Percentiles rank a stretch among this genome's conserved stretches.
Conservation (phyloP, 2,888 invertebrate species). For the Lasioglossum oenotherae region DNA sequence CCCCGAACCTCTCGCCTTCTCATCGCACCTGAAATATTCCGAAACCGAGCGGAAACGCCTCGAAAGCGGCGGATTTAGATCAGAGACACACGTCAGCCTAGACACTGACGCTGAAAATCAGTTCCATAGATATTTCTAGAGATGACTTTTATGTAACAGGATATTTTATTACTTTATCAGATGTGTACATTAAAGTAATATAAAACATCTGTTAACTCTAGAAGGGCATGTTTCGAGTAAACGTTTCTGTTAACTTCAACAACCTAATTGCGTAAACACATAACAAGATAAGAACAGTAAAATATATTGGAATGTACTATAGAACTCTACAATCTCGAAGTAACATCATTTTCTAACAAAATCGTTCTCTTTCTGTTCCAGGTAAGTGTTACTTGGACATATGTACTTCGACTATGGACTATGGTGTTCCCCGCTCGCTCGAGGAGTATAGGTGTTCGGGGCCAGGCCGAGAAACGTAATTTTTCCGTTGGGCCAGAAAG, state of each 20-base stretch:
- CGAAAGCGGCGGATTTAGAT: background rate
- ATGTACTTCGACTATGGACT: too few species aligned
- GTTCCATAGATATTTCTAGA: too few species aligned
- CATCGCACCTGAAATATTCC: background rate
- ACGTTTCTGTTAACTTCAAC: too few species aligned
- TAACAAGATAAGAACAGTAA: background rate
- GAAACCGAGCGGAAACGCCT: background rate
- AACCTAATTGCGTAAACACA: too few species aligned
- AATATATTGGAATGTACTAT: background rate
- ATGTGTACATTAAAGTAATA: too few species aligned
- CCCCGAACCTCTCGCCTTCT: background rate
- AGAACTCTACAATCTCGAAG: background rate
- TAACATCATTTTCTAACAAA: background rate
- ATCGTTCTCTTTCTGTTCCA: conserved; percentile 61
- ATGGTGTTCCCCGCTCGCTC: background rate
- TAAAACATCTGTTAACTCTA: too few species aligned
- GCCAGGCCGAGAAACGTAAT: background rate
- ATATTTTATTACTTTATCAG: too few species aligned
- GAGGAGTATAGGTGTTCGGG: background rate
- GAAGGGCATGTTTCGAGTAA: too few species aligned
- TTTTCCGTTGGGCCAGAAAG: conserved; percentile 22
- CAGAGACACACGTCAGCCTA: background rate
- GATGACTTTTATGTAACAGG: too few species aligned
- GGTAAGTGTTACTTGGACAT: conserved; percentile 69
- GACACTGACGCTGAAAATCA: background rate